Evolutionary conservation across 2,113 vertebrate genomes (phyloP).

Genomic region (rabbit (Oryctolagus cuniculus)): mOryCun1.1 NC_091440.1:27764501-27765000

Average conservation of each 20-base stretch:
- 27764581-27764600: too few species aligned
- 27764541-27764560: too few species aligned
- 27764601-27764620: background rate
- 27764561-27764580: too few species aligned
- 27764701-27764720: background rate
- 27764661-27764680: background rate
- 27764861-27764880: background rate
- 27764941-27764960: background rate
- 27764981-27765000: background rate
- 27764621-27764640: slow-evolving; percentile 53
- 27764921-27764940: background rate
- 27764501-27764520: too few species aligned
- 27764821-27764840: background rate
- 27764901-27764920: background rate
- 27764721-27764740: background rate
- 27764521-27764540: too few species aligned
- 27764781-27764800: background rate
- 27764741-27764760: background rate
- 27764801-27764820: background rate
- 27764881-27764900: background rate
- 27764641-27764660: background rate
- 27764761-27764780: background rate
- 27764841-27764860: background rate
- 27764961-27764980: background rate
- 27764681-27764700: background rate